A percentile compares a stretch with the other conserved stretches of the same genome.
Evolutionary conservation across 1,140 invertebrate genomes (phyloP).

Genomic region (Aphelinus atriplicis): DNA sequence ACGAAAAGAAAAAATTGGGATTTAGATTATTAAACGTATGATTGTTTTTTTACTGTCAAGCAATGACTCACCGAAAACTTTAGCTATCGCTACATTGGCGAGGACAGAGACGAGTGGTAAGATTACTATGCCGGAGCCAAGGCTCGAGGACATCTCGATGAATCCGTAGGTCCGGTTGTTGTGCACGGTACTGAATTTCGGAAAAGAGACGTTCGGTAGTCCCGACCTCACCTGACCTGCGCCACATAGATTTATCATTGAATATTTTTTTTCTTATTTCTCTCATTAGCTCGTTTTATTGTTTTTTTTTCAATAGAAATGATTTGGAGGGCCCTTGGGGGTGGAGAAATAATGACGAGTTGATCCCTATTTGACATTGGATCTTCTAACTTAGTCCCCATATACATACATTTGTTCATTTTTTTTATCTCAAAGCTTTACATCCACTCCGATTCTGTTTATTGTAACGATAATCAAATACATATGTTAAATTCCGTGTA

Average conservation of each 20-base stretch:
- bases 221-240: slow-evolving; percentile 71
- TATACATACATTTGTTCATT: no score
- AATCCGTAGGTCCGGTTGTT: slow-evolving; percentile 71
- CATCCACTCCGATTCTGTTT: no score
- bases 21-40: neutral
- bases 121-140: slow-evolving; percentile 75
- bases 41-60: neutral
- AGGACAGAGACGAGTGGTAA: slow-evolving; percentile 78
- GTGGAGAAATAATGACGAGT: no score
- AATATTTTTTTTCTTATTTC: slow-evolving; percentile 1
- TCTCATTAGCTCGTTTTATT: neutral
- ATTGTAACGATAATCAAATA: no score
- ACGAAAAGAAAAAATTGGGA: neutral
- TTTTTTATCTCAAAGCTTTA: no score
- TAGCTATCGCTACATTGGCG: slow-evolving; percentile 83
- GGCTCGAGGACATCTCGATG: slow-evolving; percentile 69
- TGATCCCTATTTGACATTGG: no score
- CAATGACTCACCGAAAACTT: slow-evolving; percentile 73
- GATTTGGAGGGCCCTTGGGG: no score
- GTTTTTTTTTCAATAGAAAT: neutral
- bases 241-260: neutral
- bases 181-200: slow-evolving; percentile 66
- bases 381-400: no score
- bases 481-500: no score
- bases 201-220: slow-evolving; percentile 68